Evolutionary conservation across 2,888 invertebrate genomes (phyloP).

Genomic region (Branchipolynoe longqiensis): DNA sequence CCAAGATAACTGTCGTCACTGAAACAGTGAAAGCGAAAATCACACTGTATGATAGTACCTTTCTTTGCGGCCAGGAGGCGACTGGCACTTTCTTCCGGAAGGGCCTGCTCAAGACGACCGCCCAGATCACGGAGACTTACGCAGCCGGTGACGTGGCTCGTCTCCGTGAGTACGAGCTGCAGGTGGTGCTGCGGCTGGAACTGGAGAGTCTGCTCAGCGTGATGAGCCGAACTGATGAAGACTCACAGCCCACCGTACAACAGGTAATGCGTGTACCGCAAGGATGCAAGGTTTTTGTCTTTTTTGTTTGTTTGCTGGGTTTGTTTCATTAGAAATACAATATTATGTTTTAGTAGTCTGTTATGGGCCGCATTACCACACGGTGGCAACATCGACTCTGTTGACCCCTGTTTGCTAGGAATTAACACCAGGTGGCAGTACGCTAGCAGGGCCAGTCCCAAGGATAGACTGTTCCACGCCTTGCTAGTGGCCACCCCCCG

Average conservation of each 20-base stretch:
- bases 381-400: too few species aligned
- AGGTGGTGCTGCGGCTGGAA: background rate
- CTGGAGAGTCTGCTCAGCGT: conserved; percentile 7
- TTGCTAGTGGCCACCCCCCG: too few species aligned
- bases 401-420: too few species aligned
- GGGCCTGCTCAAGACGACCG: conserved; percentile 16
- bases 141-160: background rate
- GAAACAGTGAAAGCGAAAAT: too few species aligned
- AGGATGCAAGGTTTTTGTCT: background rate
- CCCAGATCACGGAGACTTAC: background rate
- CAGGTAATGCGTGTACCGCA: background rate
- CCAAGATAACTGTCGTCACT: too few species aligned
- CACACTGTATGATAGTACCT: too few species aligned
- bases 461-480: too few species aligned
- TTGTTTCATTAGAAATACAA: background rate
- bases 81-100: background rate
- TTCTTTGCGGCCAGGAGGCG: too few species aligned
- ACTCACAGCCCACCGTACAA: background rate
- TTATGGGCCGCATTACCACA: too few species aligned
- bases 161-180: conserved; percentile 18
- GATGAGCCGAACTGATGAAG: background rate
- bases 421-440: too few species aligned
- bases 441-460: too few species aligned
- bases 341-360: too few species aligned
- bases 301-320: background rate